phyloP scores from a whole-genome alignment of 2,888 invertebrate genomes.

The Netelia virgata region DNA sequence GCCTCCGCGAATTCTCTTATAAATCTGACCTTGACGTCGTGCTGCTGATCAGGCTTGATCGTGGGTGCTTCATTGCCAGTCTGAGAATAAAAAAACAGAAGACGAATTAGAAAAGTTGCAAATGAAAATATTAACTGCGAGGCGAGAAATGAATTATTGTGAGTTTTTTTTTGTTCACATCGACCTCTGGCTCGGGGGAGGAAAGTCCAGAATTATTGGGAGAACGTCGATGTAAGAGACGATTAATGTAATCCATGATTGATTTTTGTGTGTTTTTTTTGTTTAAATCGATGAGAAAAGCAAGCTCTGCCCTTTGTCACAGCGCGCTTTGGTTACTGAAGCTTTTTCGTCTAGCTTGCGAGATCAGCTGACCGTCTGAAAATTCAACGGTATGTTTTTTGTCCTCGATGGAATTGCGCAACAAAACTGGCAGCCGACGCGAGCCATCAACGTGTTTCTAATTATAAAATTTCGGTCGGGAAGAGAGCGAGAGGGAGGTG shows the following conservation, averaged over 20 bases:
- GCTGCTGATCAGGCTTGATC: slow-evolving; percentile 68
- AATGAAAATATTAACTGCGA: neutral
- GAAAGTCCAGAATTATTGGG: slow-evolving; percentile 63
- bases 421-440: slow-evolving; percentile 57
- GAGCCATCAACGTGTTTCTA: slow-evolving; percentile 68
- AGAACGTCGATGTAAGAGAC: slow-evolving; percentile 74
- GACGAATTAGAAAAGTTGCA: neutral
- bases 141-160: neutral
- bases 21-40: slow-evolving; percentile 81
- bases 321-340: slow-evolving; percentile 66
- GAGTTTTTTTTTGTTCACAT: slow-evolving; percentile 35
- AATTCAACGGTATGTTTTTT: slow-evolving; percentile 69
- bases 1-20: slow-evolving; percentile 80
- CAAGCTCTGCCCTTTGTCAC: slow-evolving; percentile 41
- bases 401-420: slow-evolving; percentile 75
- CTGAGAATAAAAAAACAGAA: slow-evolving; percentile 58
- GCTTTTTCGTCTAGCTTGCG: slow-evolving; percentile 15
- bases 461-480: slow-evolving; percentile 75
- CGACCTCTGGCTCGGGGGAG: slow-evolving; percentile 73
- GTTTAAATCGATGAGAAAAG: neutral
- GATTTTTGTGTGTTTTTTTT: neutral
- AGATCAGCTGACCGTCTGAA: slow-evolving; percentile 72
- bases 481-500: slow-evolving; percentile 37
- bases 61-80: slow-evolving; percentile 68
- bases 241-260: slow-evolving; percentile 79